Base-by-base conservation (phyloP, 2,888 invertebrate genomes). In the Epinotia ramella region DNA sequence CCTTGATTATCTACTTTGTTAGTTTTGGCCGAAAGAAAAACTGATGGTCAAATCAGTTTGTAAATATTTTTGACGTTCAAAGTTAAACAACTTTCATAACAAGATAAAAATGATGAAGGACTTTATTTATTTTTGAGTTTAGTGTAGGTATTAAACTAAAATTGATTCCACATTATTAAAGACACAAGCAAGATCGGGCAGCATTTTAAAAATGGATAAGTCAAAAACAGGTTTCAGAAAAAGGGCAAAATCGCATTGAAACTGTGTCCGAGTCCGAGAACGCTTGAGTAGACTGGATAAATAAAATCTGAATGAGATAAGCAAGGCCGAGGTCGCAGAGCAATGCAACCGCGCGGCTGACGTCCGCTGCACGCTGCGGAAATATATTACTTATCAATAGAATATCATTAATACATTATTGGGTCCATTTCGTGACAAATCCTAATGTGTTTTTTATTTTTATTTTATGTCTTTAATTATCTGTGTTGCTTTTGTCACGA, bases 311-410 rank as follows among this genome's bases (percentile, higher is more conserved):
- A 82, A 79, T 77, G 81, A 84, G 87, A 87, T 88, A 88, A 89
- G 87, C 85, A 86, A 86, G 87, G 88, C 86, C 91, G 87, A 91
- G 91, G 90, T 86, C 88, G 77, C 44, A 77, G 77, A 74, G 73
- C 62, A 73, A n/a, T 66, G 66, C 66, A 66, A 33, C 33, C 24
- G 49, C 24, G 16, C 16, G 65, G 16, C 46, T 65, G 49, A 64
- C 49, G 18, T 13, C 44, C 53, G n/a, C 24, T 69, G 2, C 57
- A 66, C 7, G 3, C n/a, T 53, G 53, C 13, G n/a, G 53, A 53
- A 53, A 53, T 40, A 40, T 40, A 33, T 49, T 11, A 16, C n/a
- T n/a, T 53, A 53, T 6, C 53, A n/a, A n/a, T n/a, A 53, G n/a
- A 53, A 53, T 49, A 49, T 49, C 16, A 49, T 16, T 49, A 11